Evolutionary conservation across 2,113 vertebrate genomes (phyloP).

Genomic region (Narcine bancroftii): DNA sequence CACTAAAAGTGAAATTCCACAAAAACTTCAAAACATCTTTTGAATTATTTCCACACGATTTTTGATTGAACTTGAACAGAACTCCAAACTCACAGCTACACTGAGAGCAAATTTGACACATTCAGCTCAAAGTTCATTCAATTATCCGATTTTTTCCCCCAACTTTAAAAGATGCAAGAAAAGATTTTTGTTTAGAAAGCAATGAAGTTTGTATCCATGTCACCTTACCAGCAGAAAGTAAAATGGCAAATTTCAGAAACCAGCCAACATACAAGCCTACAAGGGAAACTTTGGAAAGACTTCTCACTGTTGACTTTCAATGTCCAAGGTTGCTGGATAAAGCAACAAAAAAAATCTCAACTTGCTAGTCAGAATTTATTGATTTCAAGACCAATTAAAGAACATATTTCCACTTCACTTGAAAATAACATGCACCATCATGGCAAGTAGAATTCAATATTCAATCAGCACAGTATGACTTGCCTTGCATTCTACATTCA

Average conservation of each 20-base stretch:
- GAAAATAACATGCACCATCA: neutral
- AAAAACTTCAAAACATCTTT: too few species aligned
- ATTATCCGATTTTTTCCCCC: neutral
- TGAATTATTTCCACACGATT: too few species aligned
- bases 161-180: neutral
- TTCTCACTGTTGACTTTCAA: neutral
- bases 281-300: neutral
- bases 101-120: neutral
- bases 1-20: too few species aligned
- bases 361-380: neutral
- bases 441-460: neutral
- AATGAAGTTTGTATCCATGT: neutral
- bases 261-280: too few species aligned
- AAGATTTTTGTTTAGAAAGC: too few species aligned
- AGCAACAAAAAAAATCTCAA: neutral
- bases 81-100: too few species aligned
- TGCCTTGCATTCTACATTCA: too few species aligned
- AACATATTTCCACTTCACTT: neutral
- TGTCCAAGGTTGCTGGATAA: neutral
- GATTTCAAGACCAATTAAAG: neutral
- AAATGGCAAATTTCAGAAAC: neutral
- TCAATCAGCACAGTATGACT: too few species aligned
- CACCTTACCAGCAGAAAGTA: neutral
- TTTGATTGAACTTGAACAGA: too few species aligned
- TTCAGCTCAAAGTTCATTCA: neutral